Conservation (phyloP, 2,888 invertebrate genomes). For the Drosophila acutilabella region DNA sequence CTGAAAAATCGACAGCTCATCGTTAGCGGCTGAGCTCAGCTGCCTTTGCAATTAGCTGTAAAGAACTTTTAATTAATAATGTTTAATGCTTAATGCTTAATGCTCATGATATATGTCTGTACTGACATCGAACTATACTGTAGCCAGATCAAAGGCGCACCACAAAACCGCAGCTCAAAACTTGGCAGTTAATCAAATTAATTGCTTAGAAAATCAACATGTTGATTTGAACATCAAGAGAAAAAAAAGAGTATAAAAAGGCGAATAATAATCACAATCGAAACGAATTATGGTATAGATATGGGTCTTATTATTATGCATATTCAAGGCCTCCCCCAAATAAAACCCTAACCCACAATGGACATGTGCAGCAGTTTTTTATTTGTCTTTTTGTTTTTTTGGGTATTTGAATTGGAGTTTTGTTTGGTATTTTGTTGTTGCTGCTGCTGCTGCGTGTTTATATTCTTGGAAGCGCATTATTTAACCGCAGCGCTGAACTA, state of each 20-base stretch:
- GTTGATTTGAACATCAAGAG: constrained; percentile 56
- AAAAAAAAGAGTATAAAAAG: constrained; percentile 23
- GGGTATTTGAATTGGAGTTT: constrained; percentile 25
- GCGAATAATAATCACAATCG: constrained; percentile 40
- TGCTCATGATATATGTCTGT: constrained; percentile 45
- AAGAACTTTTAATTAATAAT: constrained; percentile 75
- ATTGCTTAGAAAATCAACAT: constrained; percentile 80
- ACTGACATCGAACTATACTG: constrained; percentile 44
- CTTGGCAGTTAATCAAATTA: constrained; percentile 78
- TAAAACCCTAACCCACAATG: constrained; percentile 30
- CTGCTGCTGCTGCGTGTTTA: constrained; percentile 43
- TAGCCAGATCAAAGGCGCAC: constrained; percentile 55
- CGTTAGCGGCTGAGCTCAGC: constrained; percentile 18
- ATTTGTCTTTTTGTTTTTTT: constrained; percentile 4
- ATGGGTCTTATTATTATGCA: constrained; percentile 62
- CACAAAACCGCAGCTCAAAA: constrained; percentile 63
- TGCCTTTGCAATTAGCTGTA: constrained; percentile 60
- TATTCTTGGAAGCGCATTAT: constrained; percentile 79
- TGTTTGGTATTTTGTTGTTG: constrained; percentile 29
- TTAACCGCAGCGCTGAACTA: constrained; percentile 72
- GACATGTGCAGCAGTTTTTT: constrained; percentile 62
- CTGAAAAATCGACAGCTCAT: constrained; percentile 33
- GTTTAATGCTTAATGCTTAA: constrained; percentile 66
- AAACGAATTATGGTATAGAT: constrained; percentile 70
- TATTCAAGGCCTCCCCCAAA: constrained; percentile 66